phyloP scores from a whole-genome alignment of 2,113 vertebrate species.

The Gadus macrocephalus region DNA sequence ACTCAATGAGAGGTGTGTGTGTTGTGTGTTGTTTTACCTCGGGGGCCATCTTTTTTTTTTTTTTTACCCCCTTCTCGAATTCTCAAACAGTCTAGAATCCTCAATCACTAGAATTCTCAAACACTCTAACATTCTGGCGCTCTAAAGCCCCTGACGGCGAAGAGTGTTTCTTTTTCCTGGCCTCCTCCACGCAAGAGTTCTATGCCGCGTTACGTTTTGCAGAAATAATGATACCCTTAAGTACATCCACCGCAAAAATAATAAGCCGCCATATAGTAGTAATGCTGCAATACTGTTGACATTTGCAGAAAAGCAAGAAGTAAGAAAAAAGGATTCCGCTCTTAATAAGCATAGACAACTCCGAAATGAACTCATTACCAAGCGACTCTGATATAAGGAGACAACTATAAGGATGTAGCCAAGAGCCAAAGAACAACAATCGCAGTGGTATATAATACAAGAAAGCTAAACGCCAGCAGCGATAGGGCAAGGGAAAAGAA shows the following conservation, averaged over 20 bases:
- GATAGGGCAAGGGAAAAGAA: not conserved
- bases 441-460: not conserved
- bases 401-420: slow-evolving; percentile 18
- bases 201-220: not conserved
- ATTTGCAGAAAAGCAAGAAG: not conserved
- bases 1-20: slow-evolving; percentile 8
- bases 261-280: slow-evolving; percentile 13
- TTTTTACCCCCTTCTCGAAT: no score
- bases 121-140: not conserved
- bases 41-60: slow-evolving; percentile 5
- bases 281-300: not conserved
- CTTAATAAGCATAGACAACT: slow-evolving; percentile 4
- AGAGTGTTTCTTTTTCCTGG: not conserved
- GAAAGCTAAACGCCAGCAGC: not conserved
- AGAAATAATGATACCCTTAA: slow-evolving; percentile 14
- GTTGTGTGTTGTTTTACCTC: slow-evolving; percentile 21
- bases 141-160: slow-evolving; percentile 7
- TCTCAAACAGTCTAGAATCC: no score
- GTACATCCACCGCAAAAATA: slow-evolving; percentile 18
- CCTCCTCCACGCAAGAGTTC: not conserved
- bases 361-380: slow-evolving; percentile 5
- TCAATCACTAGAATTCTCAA: no score
- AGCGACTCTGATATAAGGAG: slow-evolving; percentile 22
- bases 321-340: slow-evolving; percentile 5
- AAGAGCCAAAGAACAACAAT: slow-evolving; percentile 13